Evolutionary conservation across 1,140 invertebrate genomes (phyloP).

Genomic region (Panulirus ornatus): DNA sequence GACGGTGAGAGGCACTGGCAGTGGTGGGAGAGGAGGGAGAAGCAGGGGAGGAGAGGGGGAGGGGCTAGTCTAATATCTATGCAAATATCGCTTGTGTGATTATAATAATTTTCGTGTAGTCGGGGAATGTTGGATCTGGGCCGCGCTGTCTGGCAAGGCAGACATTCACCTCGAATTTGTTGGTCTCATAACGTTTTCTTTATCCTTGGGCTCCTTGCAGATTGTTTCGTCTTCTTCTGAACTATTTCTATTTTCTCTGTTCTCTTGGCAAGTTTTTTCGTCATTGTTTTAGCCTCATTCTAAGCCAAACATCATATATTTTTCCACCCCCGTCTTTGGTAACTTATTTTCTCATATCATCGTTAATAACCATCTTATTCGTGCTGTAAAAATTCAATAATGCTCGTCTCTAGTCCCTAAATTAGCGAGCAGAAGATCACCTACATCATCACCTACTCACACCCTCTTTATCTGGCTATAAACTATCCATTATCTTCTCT

Average conservation of each 20-base stretch:
- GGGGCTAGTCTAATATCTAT: slow-evolving; percentile 46
- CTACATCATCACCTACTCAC: background rate
- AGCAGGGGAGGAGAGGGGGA: slow-evolving; percentile 18
- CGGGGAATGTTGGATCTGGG: slow-evolving; percentile 23
- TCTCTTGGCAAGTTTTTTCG: background rate
- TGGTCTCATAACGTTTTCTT: slow-evolving; percentile 20
- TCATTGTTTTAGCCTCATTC: background rate
- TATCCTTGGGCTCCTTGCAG: background rate
- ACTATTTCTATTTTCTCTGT: background rate
- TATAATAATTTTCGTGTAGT: slow-evolving; percentile 56
- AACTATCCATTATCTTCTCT: background rate
- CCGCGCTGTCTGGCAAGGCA: background rate
- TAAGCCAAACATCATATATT: background rate
- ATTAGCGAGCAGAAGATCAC: background rate
- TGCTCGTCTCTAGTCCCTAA: background rate
- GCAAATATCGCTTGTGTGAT: slow-evolving; percentile 53
- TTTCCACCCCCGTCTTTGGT: background rate
- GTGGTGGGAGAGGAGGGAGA: background rate
- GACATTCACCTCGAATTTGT: slow-evolving; percentile 35
- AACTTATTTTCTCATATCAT: background rate
- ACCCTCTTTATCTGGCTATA: background rate
- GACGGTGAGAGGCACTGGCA: background rate
- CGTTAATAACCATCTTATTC: background rate
- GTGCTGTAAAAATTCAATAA: background rate
- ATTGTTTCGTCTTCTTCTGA: background rate